These are phyloP conservation scores for Cactoblastis cactorum DNA, from an alignment of 2,888 invertebrate species.

Conservation along the genomic window DNA sequence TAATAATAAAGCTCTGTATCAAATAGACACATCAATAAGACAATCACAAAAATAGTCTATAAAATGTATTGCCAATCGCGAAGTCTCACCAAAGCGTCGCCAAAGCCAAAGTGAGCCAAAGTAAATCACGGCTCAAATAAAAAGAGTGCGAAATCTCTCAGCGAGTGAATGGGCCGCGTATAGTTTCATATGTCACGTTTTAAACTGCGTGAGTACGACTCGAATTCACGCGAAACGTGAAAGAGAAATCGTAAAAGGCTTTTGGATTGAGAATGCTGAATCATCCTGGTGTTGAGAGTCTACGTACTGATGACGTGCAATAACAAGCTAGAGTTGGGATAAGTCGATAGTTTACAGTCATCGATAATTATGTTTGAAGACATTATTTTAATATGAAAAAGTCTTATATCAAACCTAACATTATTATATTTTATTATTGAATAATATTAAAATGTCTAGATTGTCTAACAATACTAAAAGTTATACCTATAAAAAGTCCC, in stretches of 20 bases:
- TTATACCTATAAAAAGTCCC: too few species aligned
- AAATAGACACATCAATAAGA: too few species aligned
- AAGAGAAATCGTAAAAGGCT: conserved; percentile 69
- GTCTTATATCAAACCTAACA: too few species aligned
- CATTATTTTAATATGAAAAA: neutral
- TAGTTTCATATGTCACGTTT: conserved; percentile 39
- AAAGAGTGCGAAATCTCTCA: conserved; percentile 12
- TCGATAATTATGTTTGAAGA: neutral
- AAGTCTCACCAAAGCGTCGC: neutral
- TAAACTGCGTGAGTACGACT: conserved; percentile 56
- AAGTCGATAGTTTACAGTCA: conserved; percentile 2
- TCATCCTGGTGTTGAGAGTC: conserved; percentile 58
- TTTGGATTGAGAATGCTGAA: conserved; percentile 74
- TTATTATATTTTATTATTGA: too few species aligned
- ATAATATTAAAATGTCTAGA: too few species aligned
- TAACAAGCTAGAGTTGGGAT: conserved; percentile 53
- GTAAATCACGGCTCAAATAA: conserved; percentile 6
- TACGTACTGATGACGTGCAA: conserved; percentile 65
- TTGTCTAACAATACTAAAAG: too few species aligned
- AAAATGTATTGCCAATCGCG: neutral
- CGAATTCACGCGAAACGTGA: conserved; percentile 53
- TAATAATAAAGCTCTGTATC: too few species aligned
- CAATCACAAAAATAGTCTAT: neutral
- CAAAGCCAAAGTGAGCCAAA: conserved; percentile 5
- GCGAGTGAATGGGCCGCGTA: conserved; percentile 24